Evolutionary conservation across 2,888 invertebrate species (phyloP).

Genomic region (Sthenelais limicola): DNA sequence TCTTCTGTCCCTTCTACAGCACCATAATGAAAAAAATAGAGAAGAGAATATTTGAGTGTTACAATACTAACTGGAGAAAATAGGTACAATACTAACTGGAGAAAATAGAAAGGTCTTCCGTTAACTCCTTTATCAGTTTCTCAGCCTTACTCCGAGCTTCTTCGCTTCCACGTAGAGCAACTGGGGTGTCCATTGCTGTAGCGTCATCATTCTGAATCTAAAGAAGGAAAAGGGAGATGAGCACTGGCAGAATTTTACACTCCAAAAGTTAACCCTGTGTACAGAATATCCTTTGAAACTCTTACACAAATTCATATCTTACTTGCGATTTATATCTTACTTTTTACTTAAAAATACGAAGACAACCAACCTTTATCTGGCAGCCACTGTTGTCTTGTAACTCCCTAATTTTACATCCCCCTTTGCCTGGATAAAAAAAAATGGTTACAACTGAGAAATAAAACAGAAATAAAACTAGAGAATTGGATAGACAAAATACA

Average conservation of each 20-base stretch:
- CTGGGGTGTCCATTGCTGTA: slow-evolving; percentile 15
- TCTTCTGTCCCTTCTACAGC: too few relatives aligned
- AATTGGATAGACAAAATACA: not conserved
- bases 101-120: not conserved
- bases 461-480: too few relatives aligned
- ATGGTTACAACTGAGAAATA: too few relatives aligned
- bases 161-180: slow-evolving; percentile 20
- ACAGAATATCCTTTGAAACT: too few relatives aligned
- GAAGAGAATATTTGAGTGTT: not conserved
- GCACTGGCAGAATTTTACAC: not conserved
- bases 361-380: not conserved
- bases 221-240: not conserved
- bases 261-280: not conserved
- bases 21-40: not conserved
- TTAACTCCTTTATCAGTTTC: slow-evolving; percentile 45
- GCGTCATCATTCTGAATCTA: not conserved
- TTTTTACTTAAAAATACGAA: not conserved
- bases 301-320: not conserved
- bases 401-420: slow-evolving; percentile 4
- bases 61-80: slow-evolving; percentile 1
- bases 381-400: slow-evolving; percentile 2
- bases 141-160: slow-evolving; percentile 30
- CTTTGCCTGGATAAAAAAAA: slow-evolving; percentile 3
- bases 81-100: too few relatives aligned
- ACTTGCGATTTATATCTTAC: too few relatives aligned